Conservation (phyloP, 2,888 invertebrate species). For the Dasypolia templi region DNA sequence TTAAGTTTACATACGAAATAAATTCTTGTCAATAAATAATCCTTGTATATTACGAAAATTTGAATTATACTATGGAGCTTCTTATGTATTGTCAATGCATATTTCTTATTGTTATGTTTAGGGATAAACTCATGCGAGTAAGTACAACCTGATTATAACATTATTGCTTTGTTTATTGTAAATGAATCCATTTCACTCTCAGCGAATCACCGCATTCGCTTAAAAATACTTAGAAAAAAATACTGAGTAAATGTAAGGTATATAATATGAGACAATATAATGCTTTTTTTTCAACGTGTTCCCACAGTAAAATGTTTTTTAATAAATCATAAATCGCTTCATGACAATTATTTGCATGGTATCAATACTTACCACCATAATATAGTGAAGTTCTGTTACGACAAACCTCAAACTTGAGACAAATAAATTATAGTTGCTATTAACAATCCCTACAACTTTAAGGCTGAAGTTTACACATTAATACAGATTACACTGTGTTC, state of each 20-base stretch:
- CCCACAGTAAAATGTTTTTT: background rate
- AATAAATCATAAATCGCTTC: background rate
- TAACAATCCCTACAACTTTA: constrained; percentile 38
- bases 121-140: constrained; percentile 2
- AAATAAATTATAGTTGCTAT: constrained; percentile 17
- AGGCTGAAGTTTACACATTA: constrained; percentile 16
- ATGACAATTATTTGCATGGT: background rate
- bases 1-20: constrained; percentile 16
- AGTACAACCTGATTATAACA: constrained; percentile 18
- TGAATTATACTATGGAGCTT: constrained; percentile 3
- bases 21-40: constrained; percentile 17
- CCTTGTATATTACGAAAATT: constrained; percentile 5
- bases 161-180: constrained; percentile 33
- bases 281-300: background rate
- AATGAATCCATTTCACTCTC: constrained; percentile 1
- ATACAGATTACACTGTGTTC: constrained; percentile 22
- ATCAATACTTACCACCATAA: background rate
- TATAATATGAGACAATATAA: background rate
- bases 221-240: constrained; percentile 27
- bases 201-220: background rate
- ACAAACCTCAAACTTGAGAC: constrained; percentile 2
- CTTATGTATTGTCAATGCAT: constrained; percentile 36
- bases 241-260: constrained; percentile 18
- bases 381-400: constrained; percentile 5
- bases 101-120: constrained; percentile 22